phyloP scores from a whole-genome alignment of 1,140 invertebrate species.

The Drosophila aff. region DNA sequence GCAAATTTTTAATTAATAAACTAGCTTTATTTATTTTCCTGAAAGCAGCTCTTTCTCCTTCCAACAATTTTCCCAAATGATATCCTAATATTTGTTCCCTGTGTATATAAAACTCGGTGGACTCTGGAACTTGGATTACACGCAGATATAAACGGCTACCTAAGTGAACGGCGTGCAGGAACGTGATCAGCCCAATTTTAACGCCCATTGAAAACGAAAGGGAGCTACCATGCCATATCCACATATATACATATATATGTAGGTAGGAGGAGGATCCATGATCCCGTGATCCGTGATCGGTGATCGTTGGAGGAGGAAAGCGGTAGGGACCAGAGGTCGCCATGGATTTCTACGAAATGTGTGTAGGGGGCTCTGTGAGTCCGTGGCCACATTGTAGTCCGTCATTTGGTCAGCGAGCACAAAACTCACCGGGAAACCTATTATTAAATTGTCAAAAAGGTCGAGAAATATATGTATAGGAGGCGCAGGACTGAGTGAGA shows the following conservation, averaged over 20 bases:
- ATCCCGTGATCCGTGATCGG: conserved; percentile 3
- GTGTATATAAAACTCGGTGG: conserved; percentile 14
- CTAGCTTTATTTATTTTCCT: too few species aligned
- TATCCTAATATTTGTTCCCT: not conserved
- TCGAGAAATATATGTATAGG: conserved; percentile 70
- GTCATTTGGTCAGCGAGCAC: conserved; percentile 75
- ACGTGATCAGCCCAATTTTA: conserved; percentile 85
- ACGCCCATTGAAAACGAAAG: conserved; percentile 76
- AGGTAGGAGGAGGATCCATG: conserved; percentile 11
- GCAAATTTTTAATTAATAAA: too few species aligned
- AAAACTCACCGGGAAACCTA: conserved; percentile 60
- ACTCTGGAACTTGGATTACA: conserved; percentile 67
- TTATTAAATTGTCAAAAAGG: conserved; percentile 85
- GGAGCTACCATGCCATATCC: conserved; percentile 40
- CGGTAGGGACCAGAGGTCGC: conserved; percentile 27
- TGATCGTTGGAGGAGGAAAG: not conserved
- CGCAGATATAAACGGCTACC: conserved; percentile 79
- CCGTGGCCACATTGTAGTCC: conserved; percentile 61
- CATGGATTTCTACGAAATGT: conserved; percentile 76
- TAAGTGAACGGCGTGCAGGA: conserved; percentile 80
- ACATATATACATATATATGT: not conserved
- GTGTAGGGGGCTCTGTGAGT: conserved; percentile 58
- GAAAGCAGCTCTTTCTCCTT: not conserved
- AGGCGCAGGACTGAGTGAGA: conserved; percentile 13
- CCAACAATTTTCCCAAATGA: too few species aligned